Evolutionary conservation across 1,140 invertebrate species (phyloP).

Genomic region (Pachyrhynchus sulphureomaculatus): DNA sequence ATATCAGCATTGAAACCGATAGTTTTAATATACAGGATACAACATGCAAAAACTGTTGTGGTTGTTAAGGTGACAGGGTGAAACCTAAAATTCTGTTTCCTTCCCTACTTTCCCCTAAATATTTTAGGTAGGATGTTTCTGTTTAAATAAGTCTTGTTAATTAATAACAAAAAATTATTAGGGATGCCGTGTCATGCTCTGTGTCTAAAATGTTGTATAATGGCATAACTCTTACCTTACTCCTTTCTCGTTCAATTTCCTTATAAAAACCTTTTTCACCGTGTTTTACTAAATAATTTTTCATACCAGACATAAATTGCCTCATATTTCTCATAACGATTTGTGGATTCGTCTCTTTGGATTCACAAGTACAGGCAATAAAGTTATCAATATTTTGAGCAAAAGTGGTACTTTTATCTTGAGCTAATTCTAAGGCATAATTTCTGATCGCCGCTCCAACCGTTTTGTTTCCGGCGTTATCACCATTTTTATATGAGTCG

Average conservation of each 20-base stretch:
- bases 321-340: conserved; percentile 89
- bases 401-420: conserved; percentile 83
- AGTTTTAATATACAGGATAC: too few species aligned
- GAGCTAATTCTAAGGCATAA: conserved; percentile 78
- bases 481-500: conserved; percentile 65
- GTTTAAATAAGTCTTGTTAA: too few species aligned
- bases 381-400: conserved; percentile 92
- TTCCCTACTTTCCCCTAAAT: too few species aligned
- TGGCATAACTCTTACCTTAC: conserved; percentile 68
- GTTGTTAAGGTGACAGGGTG: too few species aligned
- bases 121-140: too few species aligned
- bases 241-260: conserved; percentile 83
- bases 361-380: conserved; percentile 89
- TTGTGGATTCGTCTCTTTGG: conserved; percentile 83
- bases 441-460: conserved; percentile 68
- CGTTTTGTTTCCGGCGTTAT: conserved; percentile 59
- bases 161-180: too few species aligned
- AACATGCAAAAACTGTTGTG: too few species aligned
- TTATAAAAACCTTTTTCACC: conserved; percentile 89
- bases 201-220: too few species aligned
- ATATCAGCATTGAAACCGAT: too few species aligned
- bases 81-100: too few species aligned
- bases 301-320: conserved; percentile 97
- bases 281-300: conserved; percentile 94
- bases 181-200: too few species aligned